Evolutionary conservation across 2,888 invertebrate species (phyloP), one percentile per base, ranked within the genome.

Genomic region (Muscina levida): DNA sequence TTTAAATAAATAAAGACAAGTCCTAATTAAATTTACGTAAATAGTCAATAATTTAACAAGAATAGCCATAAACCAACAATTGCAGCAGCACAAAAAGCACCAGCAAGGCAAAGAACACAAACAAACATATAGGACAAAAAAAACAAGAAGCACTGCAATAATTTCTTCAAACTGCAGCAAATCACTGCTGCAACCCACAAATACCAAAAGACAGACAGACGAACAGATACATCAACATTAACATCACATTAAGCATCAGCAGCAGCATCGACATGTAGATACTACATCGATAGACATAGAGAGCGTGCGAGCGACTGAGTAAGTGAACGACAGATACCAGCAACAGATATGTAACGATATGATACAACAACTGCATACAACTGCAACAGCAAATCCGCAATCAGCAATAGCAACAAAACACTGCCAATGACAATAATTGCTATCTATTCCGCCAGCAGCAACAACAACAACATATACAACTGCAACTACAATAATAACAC

Each of bases 1-100:
- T n/a, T 10, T 22, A 42, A 62, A 42, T 62, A 62, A 62, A 62
- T 62, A 17, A 62, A 62, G 62, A 62, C 39, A 62, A 62, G 37
- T 62, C 39, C 62, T 62, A 62, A 62, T 62, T 62, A 62, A 62
- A 42, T 62, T 62, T 42, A 37, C 62, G 10, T 24, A 10, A 3
- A 10, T 37, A 37, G 5, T 44, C n/a, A n/a, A 11, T 2, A 10
- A 44, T 6, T 51, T 56, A 26, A 56, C 24, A 26, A 42, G 11
- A 37, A 5, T 22, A 8, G 11, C 51, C 17, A 15, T 6, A 48
- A 15, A 37, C 37, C 37, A 39, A 19, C 17, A 59, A 37, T 15
- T n/a, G 13, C 11, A 31, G 31, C 37, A 59, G 42, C 62, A 62
- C 10, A 2, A 19, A 31, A 39, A 42, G 42, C 42, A 26, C 19